These are phyloP conservation scores for Helicoverpa zea DNA, from an alignment of 1,140 invertebrate species.

Conservation along the genomic window DNA sequence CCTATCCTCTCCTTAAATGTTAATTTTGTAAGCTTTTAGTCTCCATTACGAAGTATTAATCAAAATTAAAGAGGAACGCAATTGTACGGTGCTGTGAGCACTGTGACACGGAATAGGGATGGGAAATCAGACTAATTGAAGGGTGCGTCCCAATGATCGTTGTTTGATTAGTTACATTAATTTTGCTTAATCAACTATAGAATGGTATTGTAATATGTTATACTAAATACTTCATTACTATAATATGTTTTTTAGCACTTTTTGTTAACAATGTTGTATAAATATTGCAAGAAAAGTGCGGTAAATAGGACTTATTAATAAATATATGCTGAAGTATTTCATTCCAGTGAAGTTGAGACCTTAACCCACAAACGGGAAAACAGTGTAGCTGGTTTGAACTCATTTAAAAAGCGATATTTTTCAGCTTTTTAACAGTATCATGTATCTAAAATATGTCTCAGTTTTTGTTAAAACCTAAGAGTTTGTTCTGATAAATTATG, in stretches of 20 bases:
- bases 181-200: not conserved
- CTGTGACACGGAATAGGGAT: constrained; percentile 6
- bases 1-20: constrained; percentile 28
- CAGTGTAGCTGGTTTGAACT: too few species aligned
- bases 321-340: too few species aligned
- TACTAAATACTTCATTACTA: not conserved
- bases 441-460: too few species aligned
- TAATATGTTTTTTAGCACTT: not conserved
- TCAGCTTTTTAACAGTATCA: too few species aligned
- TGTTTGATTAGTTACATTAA: constrained; percentile 1
- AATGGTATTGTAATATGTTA: not conserved
- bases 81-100: not conserved
- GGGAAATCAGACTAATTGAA: constrained; percentile 13
- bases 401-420: not conserved
- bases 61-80: constrained; percentile 18
- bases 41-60: constrained; percentile 34
- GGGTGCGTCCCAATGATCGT: not conserved
- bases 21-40: constrained; percentile 27
- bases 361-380: too few species aligned
- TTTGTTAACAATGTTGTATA: not conserved
- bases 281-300: too few species aligned
- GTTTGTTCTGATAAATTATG: not conserved
- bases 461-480: not conserved
- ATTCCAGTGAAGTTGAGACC: too few species aligned
- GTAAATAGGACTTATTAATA: too few species aligned